A percentile compares a stretch with the other conserved stretches of the same genome.
Evolutionary conservation across 1,140 invertebrate genomes (phyloP).

Genomic region (Zaprionus ornatus): DNA sequence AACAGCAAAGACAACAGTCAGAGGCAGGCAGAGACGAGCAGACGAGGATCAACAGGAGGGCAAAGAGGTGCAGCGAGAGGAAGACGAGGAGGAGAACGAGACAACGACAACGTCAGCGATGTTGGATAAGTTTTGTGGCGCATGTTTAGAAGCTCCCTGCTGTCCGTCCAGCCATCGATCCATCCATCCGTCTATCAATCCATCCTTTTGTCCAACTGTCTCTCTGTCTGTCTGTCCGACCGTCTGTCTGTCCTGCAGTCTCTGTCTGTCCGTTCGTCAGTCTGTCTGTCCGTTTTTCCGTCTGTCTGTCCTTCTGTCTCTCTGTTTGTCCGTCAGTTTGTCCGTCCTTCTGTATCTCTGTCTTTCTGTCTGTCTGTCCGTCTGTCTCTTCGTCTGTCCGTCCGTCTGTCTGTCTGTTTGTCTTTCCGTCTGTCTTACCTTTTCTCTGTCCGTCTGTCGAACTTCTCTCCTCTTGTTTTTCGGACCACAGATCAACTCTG

Average conservation of each 20-base stretch:
- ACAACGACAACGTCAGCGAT: constrained; percentile 73
- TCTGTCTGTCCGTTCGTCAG: background rate
- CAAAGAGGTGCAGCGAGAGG: background rate
- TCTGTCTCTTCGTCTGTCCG: background rate
- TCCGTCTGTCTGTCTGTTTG: no score
- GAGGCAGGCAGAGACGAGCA: background rate
- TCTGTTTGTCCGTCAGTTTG: no score
- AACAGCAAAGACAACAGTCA: no score
- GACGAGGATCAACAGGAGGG: background rate
- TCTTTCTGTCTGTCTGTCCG: background rate
- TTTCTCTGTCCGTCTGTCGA: constrained; percentile 40
- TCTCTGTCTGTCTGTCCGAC: background rate
- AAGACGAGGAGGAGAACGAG: background rate
- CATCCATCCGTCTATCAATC: background rate
- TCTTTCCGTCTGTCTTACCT: background rate
- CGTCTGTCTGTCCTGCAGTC: background rate
- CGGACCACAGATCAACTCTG: constrained; percentile 17
- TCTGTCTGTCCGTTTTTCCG: background rate
- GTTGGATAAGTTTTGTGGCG: constrained; percentile 72
- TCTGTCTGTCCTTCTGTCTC: background rate
- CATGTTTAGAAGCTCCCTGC: constrained; percentile 62
- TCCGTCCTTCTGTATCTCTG: background rate
- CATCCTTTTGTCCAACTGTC: background rate
- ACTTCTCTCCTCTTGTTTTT: constrained; percentile 22
- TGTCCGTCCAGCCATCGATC: constrained; percentile 23